Evolutionary conservation across 2,797 vertebrate genomes (phyloP).

Genomic region (Gorsachius magnificus): DNA sequence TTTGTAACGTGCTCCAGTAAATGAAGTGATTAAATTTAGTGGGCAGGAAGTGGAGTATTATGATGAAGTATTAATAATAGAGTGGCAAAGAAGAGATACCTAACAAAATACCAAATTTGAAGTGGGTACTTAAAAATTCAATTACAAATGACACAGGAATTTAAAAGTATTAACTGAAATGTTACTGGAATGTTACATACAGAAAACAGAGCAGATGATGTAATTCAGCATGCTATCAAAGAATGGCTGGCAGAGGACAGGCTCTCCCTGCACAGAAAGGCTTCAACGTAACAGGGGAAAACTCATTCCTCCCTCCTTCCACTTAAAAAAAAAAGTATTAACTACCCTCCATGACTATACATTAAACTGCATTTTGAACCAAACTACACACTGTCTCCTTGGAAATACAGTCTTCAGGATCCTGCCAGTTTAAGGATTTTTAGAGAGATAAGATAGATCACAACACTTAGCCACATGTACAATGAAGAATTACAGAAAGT

Average conservation of each 20-base stretch:
- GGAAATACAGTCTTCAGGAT: neutral
- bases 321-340: neutral
- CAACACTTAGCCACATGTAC: rapidly evolving
- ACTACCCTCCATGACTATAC: neutral
- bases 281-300: neutral
- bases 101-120: neutral
- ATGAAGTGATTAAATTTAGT: neutral
- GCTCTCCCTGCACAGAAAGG: neutral
- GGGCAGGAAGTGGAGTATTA: neutral
- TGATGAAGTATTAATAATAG: neutral
- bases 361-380: neutral
- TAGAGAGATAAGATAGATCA: neutral
- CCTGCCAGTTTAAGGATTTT: neutral
- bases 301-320: neutral
- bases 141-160: neutral
- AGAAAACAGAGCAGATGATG: neutral
- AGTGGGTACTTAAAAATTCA: neutral
- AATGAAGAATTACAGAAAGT: neutral
- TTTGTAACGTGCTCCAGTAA: neutral
- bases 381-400: neutral
- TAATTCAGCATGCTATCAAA: neutral
- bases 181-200: neutral
- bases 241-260: neutral
- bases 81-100: neutral
- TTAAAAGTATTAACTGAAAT: neutral